Conservation (phyloP, 2,797 vertebrate genomes). For the Danio albolineatus region DNA sequence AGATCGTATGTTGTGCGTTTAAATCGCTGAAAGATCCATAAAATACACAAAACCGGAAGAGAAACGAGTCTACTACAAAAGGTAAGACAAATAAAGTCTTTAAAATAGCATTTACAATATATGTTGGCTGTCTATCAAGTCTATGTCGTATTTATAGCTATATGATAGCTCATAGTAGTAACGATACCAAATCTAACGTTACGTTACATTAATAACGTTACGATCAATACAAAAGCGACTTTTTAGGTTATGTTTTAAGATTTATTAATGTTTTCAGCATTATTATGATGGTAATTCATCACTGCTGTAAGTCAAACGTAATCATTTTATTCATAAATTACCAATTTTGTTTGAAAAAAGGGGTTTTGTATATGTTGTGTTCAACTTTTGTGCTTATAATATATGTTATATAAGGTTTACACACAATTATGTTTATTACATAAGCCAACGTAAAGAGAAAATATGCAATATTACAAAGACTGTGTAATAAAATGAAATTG, state of each 20-base stretch:
- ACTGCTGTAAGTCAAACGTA: not conserved
- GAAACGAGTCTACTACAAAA: not conserved
- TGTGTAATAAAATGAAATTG: not conserved
- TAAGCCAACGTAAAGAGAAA: not conserved
- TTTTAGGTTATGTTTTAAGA: not conserved
- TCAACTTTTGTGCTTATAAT: not conserved
- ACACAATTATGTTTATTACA: not conserved
- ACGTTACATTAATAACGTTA: too few species aligned
- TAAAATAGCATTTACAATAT: not conserved
- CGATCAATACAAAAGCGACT: too few species aligned
- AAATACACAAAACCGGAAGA: not conserved
- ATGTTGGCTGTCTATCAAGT: not conserved
- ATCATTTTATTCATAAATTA: not conserved
- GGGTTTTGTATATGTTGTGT: not conserved
- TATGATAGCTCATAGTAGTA: too few species aligned
- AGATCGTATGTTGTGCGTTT: not conserved
- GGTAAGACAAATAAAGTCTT: constrained; percentile 13
- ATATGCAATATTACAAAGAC: not conserved
- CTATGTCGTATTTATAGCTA: not conserved
- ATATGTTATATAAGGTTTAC: not conserved
- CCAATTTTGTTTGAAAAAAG: too few species aligned
- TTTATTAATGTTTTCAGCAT: not conserved
- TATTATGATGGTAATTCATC: not conserved
- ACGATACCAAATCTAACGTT: too few species aligned
- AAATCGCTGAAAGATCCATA: not conserved